Evolutionary conservation across 2,888 invertebrate genomes (phyloP).

Genomic region (Ellobium chinense): DNA sequence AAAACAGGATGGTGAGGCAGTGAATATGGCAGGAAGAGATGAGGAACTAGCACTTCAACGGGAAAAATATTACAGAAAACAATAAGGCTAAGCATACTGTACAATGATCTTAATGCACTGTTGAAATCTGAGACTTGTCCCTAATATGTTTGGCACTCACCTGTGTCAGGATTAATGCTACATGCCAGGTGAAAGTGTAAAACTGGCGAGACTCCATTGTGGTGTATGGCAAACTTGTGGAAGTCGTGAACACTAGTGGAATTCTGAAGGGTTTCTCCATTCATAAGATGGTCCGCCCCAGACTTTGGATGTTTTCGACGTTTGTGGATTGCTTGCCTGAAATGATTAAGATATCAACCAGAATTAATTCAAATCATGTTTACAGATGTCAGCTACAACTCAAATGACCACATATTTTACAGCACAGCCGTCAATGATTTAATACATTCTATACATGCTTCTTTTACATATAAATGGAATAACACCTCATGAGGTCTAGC

Average conservation of each 20-base stretch:
- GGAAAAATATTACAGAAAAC: not conserved
- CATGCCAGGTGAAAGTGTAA: constrained; percentile 97
- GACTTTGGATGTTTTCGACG: constrained; percentile 68
- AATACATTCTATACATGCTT: too few relatives aligned
- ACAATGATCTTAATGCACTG: too few relatives aligned
- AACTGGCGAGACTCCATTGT: constrained; percentile 87
- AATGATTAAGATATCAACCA: too few relatives aligned
- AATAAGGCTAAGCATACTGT: not conserved
- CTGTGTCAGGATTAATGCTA: constrained; percentile 78
- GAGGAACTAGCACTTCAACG: too few relatives aligned
- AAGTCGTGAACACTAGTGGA: constrained; percentile 97
- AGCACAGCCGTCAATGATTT: too few relatives aligned
- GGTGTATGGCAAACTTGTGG: constrained; percentile 91
- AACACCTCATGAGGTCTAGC: too few relatives aligned
- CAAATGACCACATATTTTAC: too few relatives aligned
- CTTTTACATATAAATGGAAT: too few relatives aligned
- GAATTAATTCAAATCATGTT: too few relatives aligned
- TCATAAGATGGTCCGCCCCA: constrained; percentile 68
- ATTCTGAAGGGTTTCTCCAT: constrained; percentile 61
- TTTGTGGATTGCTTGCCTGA: constrained; percentile 74
- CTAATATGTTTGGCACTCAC: constrained; percentile 52
- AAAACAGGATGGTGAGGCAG: too few relatives aligned
- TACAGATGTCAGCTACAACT: too few relatives aligned
- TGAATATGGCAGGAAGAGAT: too few relatives aligned
- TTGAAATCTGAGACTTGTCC: not conserved